Evolutionary conservation across 2,113 vertebrate species (phyloP).

Genomic region (Toxostoma redivivum): DNA sequence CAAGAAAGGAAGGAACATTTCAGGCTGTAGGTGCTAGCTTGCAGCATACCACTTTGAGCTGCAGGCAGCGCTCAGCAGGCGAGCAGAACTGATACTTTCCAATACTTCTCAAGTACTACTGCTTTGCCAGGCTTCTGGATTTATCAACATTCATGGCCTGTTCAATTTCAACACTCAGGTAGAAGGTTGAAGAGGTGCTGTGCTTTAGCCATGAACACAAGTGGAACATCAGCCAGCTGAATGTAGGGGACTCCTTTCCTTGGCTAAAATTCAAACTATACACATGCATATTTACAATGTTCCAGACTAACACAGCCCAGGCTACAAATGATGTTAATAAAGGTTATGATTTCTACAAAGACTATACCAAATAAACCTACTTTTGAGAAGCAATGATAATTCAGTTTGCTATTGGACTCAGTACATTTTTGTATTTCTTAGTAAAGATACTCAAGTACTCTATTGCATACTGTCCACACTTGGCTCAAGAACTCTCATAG

Average conservation of each 20-base stretch:
- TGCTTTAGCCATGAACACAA: rapidly evolving
- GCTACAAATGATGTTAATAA: neutral
- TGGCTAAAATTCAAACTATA: neutral
- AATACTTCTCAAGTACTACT: neutral
- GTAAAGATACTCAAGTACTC: neutral
- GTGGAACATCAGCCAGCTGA: neutral
- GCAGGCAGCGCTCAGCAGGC: neutral
- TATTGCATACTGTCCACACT: neutral
- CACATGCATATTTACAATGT: rapidly evolving
- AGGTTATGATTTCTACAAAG: neutral
- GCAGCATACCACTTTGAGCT: neutral
- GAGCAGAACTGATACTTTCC: neutral
- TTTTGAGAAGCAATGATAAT: neutral
- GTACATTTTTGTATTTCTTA: neutral
- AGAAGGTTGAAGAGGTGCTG: neutral
- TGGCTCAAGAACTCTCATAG: neutral
- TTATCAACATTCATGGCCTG: neutral
- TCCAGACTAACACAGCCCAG: neutral
- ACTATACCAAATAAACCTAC: neutral
- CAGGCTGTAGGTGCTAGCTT: neutral
- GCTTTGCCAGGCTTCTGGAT: neutral
- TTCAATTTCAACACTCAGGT: neutral
- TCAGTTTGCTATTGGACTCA: neutral
- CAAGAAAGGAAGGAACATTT: neutral
- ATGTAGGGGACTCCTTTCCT: neutral